These are phyloP conservation scores for Diachasmimorpha longicaudata DNA, from an alignment of 1,140 invertebrate genomes.

Conservation along the genomic window DNA sequence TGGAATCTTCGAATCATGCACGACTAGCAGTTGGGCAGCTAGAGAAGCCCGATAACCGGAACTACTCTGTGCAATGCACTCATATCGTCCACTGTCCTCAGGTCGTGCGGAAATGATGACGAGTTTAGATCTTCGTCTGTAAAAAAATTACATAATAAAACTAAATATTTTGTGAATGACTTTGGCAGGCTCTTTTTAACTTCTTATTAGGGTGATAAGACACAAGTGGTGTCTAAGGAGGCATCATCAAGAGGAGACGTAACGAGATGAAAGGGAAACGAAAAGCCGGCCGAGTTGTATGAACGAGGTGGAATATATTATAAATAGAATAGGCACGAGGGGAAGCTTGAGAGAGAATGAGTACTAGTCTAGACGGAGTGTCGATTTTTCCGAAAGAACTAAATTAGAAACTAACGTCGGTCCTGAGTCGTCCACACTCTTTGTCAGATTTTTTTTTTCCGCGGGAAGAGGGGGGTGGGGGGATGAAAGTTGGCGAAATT, in stretches of 20 bases:
- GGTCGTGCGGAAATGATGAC: constrained; percentile 73
- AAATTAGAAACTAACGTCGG: constrained; percentile 56
- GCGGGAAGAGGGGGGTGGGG: background rate
- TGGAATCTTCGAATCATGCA: constrained; percentile 62
- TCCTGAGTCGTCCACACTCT: constrained; percentile 1
- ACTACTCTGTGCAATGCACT: constrained; percentile 72
- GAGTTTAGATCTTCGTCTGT: constrained; percentile 79
- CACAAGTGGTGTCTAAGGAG: background rate
- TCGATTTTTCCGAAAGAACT: constrained; percentile 60
- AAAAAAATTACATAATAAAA: background rate
- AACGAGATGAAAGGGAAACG: constrained; percentile 61
- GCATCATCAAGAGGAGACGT: constrained; percentile 48
- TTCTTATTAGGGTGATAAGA: constrained; percentile 1
- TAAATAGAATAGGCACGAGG: constrained; percentile 39
- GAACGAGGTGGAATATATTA: constrained; percentile 61
- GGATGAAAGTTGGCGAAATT: background rate
- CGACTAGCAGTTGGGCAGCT: constrained; percentile 67
- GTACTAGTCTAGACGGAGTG: constrained; percentile 61
- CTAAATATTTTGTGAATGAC: background rate
- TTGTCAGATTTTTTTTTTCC: background rate
- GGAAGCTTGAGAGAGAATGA: constrained; percentile 23
- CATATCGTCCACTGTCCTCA: constrained; percentile 76
- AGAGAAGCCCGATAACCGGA: constrained; percentile 65
- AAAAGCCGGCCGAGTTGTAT: constrained; percentile 44
- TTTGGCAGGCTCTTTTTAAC: constrained; percentile 9